phyloP scores from a whole-genome alignment of 2,113 vertebrate genomes.

The Lates calcarifer region DNA sequence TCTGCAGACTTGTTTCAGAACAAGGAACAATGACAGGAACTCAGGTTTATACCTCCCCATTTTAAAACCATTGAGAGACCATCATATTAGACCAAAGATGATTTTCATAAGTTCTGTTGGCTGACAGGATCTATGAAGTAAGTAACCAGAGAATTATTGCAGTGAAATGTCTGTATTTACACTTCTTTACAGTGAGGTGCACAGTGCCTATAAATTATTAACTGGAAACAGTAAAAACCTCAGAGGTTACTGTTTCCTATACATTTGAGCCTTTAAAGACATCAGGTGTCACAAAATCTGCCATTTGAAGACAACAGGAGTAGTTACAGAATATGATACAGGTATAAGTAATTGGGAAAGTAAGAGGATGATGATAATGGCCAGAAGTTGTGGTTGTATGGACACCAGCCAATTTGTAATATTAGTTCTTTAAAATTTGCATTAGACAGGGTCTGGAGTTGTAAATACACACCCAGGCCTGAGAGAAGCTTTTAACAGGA shows the following conservation, averaged over 20 bases:
- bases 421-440: no score
- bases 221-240: no score
- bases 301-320: no score
- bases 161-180: background rate
- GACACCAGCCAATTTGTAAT: background rate
- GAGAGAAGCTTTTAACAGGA: no score
- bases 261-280: background rate
- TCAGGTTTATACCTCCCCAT: background rate
- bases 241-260: background rate
- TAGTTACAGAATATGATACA: background rate
- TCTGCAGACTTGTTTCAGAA: background rate
- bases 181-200: no score
- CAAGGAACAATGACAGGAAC: background rate
- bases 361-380: no score
- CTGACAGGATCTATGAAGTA: background rate
- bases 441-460: no score
- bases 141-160: background rate
- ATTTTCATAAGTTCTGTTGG: background rate
- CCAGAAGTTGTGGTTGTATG: no score
- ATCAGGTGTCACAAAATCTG: background rate
- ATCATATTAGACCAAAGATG: background rate
- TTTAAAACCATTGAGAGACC: background rate
- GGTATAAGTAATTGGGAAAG: background rate
- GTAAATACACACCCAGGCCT: no score
- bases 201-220: background rate